phyloP scores from a whole-genome alignment of 1,140 invertebrate species.

The Sarcophaga bullata region DNA sequence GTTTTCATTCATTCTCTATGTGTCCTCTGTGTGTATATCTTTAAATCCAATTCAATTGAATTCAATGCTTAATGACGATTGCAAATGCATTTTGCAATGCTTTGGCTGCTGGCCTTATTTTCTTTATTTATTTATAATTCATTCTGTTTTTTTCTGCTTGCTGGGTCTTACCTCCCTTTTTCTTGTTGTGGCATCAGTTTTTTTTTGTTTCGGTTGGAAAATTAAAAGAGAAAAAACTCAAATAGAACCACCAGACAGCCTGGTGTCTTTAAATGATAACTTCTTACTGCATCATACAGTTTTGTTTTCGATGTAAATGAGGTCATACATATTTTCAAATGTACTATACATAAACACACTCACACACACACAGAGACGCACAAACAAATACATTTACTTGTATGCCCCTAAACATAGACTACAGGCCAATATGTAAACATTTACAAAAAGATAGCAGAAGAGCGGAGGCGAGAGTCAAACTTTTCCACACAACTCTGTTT shows the following conservation, averaged over 20 bases:
- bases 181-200: no score
- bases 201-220: no score
- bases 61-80: neutral
- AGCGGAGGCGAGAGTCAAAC: no score
- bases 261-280: constrained; percentile 20
- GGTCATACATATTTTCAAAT: neutral
- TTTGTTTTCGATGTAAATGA: neutral
- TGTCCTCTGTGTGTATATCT: no score
- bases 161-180: no score
- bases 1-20: neutral
- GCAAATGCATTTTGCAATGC: neutral
- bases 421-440: neutral
- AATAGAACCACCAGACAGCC: neutral
- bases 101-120: constrained; percentile 17
- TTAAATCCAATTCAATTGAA: neutral
- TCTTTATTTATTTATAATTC: neutral
- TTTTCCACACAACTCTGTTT: no score
- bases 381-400: no score
- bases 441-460: neutral
- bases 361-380: no score
- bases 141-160: neutral
- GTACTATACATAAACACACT: no score
- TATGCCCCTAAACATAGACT: no score
- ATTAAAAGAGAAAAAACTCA: neutral
- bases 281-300: neutral